Base-by-base conservation (phyloP, 1,140 invertebrate genomes). In the Berghia stephanieae region DNA sequence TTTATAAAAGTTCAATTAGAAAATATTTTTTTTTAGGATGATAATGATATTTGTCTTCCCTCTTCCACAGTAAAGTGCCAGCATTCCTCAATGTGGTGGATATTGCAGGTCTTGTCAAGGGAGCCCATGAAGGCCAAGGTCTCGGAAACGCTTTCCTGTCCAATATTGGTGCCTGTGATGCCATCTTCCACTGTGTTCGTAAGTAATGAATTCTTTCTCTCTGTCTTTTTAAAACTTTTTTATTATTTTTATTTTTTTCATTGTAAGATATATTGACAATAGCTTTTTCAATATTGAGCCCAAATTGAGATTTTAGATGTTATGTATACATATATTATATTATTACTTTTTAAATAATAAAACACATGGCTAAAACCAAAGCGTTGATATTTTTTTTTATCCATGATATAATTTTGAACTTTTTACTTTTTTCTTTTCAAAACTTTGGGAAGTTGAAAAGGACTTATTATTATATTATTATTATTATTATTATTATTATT, bases 61-160 rank as follows among this genome's bases (percentile, higher is more conserved):
- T 63, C 63, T 72, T 75, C 91, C 91, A 27, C 90, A 99, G 97
- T 87, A 98, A 98, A 92, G 96, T 99, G 13, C 98, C 98, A 36
- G 98, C 98, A 0, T 90, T 85, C 83, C 90, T 99, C 66, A 99
- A 98, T 87, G 94, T 99, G 31, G 96, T 98, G 8, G 98, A 99
- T 87, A 99, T 99, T 86, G 98, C 98, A 67, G 98, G 98, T 8
- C 90, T 99, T 70, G 98, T 99, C 4, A 98, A 98, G 87, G 98
- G 98, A 49, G 98, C 98, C 3, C 94, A 96, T 24, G 97, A 99
- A 89, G 98, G 98, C 0, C 96, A 99, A 90, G 98, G 98, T 2
- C 90, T 99, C 24, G 98, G 98, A 85, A 99, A 99, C 90, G 97
- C 96, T 78, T 99, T 99, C 89, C 92, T 99, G 4, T 98, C 98